Conservation (phyloP, 2,888 invertebrate species). For the Apamea monoglypha region DNA sequence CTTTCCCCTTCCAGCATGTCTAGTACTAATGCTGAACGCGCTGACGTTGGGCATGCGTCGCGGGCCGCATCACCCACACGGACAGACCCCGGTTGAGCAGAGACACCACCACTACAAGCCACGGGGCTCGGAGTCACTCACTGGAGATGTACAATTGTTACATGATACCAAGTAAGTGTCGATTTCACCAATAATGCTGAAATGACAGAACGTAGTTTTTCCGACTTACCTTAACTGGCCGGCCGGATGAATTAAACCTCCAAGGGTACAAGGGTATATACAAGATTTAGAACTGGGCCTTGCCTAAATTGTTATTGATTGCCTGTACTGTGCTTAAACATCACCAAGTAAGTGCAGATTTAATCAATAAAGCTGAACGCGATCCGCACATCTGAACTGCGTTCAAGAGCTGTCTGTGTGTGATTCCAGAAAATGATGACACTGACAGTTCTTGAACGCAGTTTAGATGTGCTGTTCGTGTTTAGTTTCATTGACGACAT, state of each 20-base stretch:
- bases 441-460: too few species aligned
- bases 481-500: too few species aligned
- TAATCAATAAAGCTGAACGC: too few species aligned
- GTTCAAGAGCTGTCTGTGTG: too few species aligned
- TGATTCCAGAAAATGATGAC: too few species aligned
- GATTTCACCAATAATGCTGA: too few species aligned
- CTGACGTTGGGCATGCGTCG: constrained; percentile 76
- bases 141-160: constrained; percentile 92
- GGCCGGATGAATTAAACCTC: not conserved
- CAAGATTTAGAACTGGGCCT: not conserved
- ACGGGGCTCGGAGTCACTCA: constrained; percentile 90
- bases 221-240: not conserved
- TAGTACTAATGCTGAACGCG: constrained; percentile 76
- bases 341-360: too few species aligned
- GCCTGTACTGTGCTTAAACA: not conserved
- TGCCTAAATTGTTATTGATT: not conserved
- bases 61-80: constrained; percentile 86
- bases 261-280: not conserved
- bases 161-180: constrained; percentile 93
- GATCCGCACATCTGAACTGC: too few species aligned
- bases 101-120: constrained; percentile 91
- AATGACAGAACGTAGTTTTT: not conserved
- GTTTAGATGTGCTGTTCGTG: too few species aligned
- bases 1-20: constrained; percentile 74
- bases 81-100: constrained; percentile 81